Conservation (phyloP, 2,113 vertebrate genomes). For the Seriola dumerili region DNA sequence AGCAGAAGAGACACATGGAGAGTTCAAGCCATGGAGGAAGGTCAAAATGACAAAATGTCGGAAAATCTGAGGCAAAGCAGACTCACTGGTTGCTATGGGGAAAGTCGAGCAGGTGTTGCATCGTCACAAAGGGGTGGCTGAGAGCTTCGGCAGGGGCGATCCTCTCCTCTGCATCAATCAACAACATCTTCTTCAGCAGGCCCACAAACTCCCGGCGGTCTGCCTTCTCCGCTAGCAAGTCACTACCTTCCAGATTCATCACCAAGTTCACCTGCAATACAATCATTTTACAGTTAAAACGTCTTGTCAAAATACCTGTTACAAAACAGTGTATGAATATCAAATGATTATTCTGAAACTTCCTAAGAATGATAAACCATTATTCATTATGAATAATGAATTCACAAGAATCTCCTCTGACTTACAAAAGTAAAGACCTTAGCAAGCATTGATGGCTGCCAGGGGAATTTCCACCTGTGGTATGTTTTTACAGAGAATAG, state of each 20-base stretch:
- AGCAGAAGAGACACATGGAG: not conserved
- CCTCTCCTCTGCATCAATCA: constrained; percentile 96
- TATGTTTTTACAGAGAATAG: constrained; percentile 12
- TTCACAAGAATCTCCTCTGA: constrained; percentile 34
- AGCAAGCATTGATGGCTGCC: not conserved
- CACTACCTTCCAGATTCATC: constrained; percentile 98
- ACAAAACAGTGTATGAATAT: not conserved
- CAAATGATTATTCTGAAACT: not conserved
- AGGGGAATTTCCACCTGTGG: constrained; percentile 56
- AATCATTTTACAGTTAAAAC: not conserved
- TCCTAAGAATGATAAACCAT: constrained; percentile 17
- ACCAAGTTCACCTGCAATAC: constrained; percentile 94
- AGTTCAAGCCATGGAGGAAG: not conserved
- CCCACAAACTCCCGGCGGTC: constrained; percentile 97
- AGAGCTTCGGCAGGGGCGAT: constrained; percentile 93
- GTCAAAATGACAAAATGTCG: constrained; percentile 1
- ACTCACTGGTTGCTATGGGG: constrained; percentile 98
- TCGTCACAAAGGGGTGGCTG: constrained; percentile 96
- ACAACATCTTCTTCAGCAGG: constrained; percentile 98
- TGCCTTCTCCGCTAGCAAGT: constrained; percentile 95
- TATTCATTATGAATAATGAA: not conserved
- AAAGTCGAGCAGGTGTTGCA: constrained; percentile 98
- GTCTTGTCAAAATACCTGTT: not conserved
- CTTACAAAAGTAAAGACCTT: constrained; percentile 12
- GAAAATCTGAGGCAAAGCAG: not conserved